Base-by-base conservation (phyloP, 2,888 invertebrate genomes). In the Apantesis nais region DNA sequence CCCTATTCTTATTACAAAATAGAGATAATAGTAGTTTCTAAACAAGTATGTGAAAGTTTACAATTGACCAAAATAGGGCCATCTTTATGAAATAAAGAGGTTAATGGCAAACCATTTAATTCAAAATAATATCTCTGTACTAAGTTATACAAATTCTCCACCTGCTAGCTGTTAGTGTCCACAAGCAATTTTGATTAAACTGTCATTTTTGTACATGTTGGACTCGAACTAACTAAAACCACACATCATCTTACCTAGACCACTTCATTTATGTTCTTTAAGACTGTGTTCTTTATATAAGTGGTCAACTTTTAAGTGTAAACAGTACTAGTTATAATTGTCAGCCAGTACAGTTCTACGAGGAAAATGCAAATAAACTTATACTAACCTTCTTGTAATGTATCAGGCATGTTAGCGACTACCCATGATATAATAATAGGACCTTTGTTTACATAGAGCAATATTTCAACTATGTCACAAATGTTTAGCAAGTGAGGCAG, bases 361-460 rank as follows among this genome's bases (percentile, higher is more conserved):
- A n/a, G n/a, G n/a, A n/a, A n/a, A n/a, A n/a, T n/a, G n/a, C n/a
- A n/a, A n/a, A n/a, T n/a, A n/a, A n/a, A 52, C 41, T 44, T 67
- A 60, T 64, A 66, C 12, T 41, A 85, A 97, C 97, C 97, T 96
- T 99, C 99, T 85, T 97, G 96, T 88, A 99, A 98, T 82, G 97
- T 97, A 87, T 99, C 99, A 1, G 99, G 99, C 94, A 98, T 98
- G 89, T 99, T 99, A 0, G 99, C 98, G 2, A 99, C 98, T 77
- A 99, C 96, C 93, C 99, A 97, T 83, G 98, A 98, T 82, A 99
- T 97, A 73, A 99, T 97, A 79, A 97, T 96, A 19, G 98, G 97
- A 0, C 99, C 99, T 92, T 98, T 98, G 83, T 98, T 98, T 0
- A 99, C 97, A 92, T 98, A 97, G 2, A 99, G 94, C 31, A 99